A percentile compares a stretch with the other conserved stretches of the same genome.
Evolutionary conservation across 2,113 vertebrate genomes (phyloP).

Genomic region (Sardina pilchardus): DNA sequence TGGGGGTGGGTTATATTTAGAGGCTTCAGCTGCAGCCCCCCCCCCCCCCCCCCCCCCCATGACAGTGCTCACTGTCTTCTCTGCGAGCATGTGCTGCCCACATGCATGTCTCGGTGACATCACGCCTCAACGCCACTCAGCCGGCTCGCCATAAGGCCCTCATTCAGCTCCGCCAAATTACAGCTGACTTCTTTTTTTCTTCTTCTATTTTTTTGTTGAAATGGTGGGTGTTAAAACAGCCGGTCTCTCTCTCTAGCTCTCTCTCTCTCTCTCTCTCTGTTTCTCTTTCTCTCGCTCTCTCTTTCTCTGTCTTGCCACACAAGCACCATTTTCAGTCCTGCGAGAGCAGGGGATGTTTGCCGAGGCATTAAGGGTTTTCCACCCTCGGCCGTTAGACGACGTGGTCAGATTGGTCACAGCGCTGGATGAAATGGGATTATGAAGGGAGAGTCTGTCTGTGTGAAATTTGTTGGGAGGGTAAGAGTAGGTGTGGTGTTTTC

Average conservation of each 20-base stretch:
- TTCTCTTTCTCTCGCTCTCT: not conserved
- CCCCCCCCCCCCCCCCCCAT: slow-evolving; percentile 44
- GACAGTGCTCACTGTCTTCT: slow-evolving; percentile 58
- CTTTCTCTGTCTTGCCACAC: slow-evolving; percentile 22
- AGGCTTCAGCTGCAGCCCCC: not conserved
- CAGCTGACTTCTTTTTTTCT: not conserved
- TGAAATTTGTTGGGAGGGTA: slow-evolving; percentile 34
- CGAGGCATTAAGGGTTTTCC: slow-evolving; percentile 8
- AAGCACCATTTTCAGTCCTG: slow-evolving; percentile 23
- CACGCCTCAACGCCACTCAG: slow-evolving; percentile 51
- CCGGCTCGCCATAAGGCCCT: slow-evolving; percentile 58
- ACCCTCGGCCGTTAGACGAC: slow-evolving; percentile 23
- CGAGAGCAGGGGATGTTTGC: slow-evolving; percentile 8
- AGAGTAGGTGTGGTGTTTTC: slow-evolving; percentile 50
- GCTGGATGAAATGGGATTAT: slow-evolving; percentile 40
- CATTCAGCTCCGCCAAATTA: slow-evolving; percentile 62
- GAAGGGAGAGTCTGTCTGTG: slow-evolving; percentile 30
- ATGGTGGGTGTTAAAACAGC: slow-evolving; percentile 55
- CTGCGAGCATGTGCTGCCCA: slow-evolving; percentile 67
- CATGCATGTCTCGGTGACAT: slow-evolving; percentile 64
- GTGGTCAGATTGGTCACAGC: slow-evolving; percentile 43
- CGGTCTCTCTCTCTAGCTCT: slow-evolving; percentile 40
- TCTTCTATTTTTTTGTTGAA: slow-evolving; percentile 52
- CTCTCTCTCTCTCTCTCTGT: not conserved
- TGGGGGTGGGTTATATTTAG: not conserved